Base-by-base conservation (phyloP, 2,888 invertebrate species). In the Geophilus truncorum region DNA sequence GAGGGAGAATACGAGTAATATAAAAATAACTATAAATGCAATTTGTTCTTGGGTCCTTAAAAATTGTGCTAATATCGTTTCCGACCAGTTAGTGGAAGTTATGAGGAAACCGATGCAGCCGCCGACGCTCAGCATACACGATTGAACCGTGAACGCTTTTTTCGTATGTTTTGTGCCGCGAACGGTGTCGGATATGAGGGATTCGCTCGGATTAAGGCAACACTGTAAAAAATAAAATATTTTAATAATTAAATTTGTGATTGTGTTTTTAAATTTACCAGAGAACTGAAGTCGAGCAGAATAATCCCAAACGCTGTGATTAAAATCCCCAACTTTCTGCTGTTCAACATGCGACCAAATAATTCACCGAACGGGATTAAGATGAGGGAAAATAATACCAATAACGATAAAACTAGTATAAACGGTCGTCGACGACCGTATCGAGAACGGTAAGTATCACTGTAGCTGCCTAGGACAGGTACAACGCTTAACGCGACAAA, bases 401-500 rank as follows among this genome's bases (percentile, higher is more conserved):
- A 77, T 0, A 86, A 18, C 10, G 87, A 85, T 34, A 89, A 83
- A 3, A 83, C 85, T 23, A 88, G 84, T 81, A 89, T 89, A 82
- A 88, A 88, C 0, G 88, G 89, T n/a, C 88, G 84, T 36, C 89
- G 82, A 32, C 88, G 84, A 12, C 88, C 88, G 81, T 85, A 86
- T 21, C 83, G 82, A 79, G 86, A 86, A 40, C 84, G 83, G 82
- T 88, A 88, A 81, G 83, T 83, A 83, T 88, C 88, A 83, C 88
- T 88, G 81, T 86, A 85, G n/a, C 85, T 84, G 2, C 88, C 88
- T 40, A 89, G 85, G 4, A 87, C 80, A 0, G 89, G 88, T 34
- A 87, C 87, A n/a, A 86, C 81, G 76, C 87, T 84, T 78, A 88
- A 85, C 30, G 87, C 87, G 15, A 88, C 81, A 23, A 88, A 84